phyloP scores from a whole-genome alignment of 1,140 invertebrate species.

The Diabrotica virgifera region DNA sequence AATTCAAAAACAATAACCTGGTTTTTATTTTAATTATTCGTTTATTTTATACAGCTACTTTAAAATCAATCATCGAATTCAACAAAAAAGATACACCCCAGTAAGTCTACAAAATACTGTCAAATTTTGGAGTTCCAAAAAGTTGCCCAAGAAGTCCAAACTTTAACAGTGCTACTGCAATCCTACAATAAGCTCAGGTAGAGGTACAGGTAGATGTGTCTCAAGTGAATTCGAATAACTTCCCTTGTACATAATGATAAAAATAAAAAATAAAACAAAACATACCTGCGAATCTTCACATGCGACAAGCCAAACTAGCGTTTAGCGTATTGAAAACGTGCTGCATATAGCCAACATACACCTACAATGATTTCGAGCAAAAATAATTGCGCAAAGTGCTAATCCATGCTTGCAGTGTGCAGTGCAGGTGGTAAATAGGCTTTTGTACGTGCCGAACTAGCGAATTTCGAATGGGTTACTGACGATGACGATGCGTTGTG shows the following conservation, averaged over 20 bases:
- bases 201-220: too few species aligned
- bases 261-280: conserved; percentile 11
- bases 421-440: conserved; percentile 19
- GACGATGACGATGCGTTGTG: not conserved
- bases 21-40: too few species aligned
- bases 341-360: not conserved
- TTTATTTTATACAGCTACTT: too few species aligned
- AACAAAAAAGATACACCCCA: too few species aligned
- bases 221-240: too few species aligned
- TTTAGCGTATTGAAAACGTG: conserved; percentile 4
- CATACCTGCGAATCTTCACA: conserved; percentile 9
- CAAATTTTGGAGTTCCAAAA: too few species aligned
- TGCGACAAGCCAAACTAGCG: conserved; percentile 2
- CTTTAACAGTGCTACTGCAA: too few species aligned
- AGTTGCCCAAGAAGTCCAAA: too few species aligned
- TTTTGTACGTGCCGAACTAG: conserved; percentile 16
- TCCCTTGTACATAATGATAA: conserved; percentile 4
- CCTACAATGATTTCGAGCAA: not conserved
- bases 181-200: too few species aligned
- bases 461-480: not conserved
- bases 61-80: too few species aligned
- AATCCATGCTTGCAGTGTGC: conserved; percentile 17
- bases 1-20: too few species aligned
- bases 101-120: too few species aligned
- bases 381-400: conserved; percentile 3